phyloP scores from a whole-genome alignment of 2,113 vertebrate genomes.

The Brienomyrus longianalis region DNA sequence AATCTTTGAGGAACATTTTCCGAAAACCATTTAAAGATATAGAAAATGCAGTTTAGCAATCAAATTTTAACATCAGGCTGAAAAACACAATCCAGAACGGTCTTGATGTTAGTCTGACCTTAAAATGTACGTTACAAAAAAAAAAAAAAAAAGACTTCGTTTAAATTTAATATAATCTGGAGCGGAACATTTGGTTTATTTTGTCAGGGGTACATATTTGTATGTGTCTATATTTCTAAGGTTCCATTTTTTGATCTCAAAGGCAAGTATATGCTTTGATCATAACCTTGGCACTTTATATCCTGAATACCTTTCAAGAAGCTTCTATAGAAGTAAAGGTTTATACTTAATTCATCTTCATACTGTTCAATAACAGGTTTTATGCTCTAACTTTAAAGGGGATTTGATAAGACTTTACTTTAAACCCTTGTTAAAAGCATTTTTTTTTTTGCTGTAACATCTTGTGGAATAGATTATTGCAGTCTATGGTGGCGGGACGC shows the following conservation, averaged over 20 bases:
- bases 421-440: not conserved
- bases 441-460: not conserved
- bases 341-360: constrained; percentile 2
- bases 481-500: not conserved
- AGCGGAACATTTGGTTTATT: not conserved
- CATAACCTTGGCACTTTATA: not conserved
- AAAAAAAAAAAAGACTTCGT: not conserved
- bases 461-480: not conserved
- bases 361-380: not conserved
- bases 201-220: constrained; percentile 4
- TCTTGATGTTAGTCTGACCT: not conserved
- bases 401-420: constrained; percentile 8
- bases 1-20: not conserved
- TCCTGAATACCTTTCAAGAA: not conserved
- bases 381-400: not conserved
- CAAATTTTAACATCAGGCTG: not conserved
- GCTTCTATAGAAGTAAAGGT: not conserved
- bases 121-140: not conserved
- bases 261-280: not conserved
- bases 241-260: not conserved
- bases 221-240: not conserved
- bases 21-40: not conserved
- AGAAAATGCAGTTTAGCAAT: not conserved
- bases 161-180: not conserved
- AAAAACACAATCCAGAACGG: not conserved